Evolutionary conservation across 1,140 invertebrate genomes (phyloP).

Genomic region (Drosophila ercepeae): DNA sequence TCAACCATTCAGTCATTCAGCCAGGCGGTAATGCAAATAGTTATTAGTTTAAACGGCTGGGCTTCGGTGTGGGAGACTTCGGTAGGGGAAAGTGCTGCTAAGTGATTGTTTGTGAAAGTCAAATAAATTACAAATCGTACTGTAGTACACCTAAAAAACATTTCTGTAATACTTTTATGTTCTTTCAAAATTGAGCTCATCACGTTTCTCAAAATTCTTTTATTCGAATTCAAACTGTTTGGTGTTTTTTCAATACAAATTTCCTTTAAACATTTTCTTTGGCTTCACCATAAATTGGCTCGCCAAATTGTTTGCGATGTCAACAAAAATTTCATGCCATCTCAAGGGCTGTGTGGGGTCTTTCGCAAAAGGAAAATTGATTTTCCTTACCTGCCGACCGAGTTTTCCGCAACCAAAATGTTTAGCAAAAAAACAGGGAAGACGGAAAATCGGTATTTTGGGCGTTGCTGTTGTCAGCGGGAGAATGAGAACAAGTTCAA

Average conservation of each 20-base stretch:
- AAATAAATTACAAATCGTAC: neutral
- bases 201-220: conserved; percentile 19
- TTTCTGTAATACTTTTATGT: neutral
- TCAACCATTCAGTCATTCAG: conserved; percentile 33
- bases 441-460: conserved; percentile 44
- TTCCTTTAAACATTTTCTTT: neutral
- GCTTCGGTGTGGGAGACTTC: conserved; percentile 27
- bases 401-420: conserved; percentile 47
- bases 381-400: conserved; percentile 35
- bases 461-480: conserved; percentile 76
- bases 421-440: neutral
- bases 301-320: conserved; percentile 65
- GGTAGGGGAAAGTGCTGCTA: neutral
- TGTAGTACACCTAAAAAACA: neutral
- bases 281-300: conserved; percentile 25
- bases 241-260: conserved; percentile 5
- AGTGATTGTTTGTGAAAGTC: neutral
- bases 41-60: conserved; percentile 26
- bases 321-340: conserved; percentile 75
- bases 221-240: conserved; percentile 4
- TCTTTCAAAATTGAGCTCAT: conserved; percentile 3
- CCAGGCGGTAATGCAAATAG: conserved; percentile 10
- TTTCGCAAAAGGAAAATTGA: conserved; percentile 21
- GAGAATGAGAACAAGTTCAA: conserved; percentile 47
- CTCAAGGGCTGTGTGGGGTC: conserved; percentile 63